Base-by-base conservation (phyloP, 2,113 vertebrate species). In the Cheilinus undulatus region DNA sequence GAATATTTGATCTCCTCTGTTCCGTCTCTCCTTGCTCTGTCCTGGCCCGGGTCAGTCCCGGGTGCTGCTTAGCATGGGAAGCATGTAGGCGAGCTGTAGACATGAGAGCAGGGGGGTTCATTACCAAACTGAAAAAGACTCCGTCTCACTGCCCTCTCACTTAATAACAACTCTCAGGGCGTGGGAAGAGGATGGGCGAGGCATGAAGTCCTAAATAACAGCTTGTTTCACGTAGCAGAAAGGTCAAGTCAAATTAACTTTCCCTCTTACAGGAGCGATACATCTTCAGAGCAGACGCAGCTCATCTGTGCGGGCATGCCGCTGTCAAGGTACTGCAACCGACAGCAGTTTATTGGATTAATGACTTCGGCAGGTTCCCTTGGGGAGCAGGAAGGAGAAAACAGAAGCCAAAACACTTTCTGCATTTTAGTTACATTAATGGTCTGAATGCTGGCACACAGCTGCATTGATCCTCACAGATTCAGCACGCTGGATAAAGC, bases 171-270 rank as follows among this genome's bases (percentile, higher is more conserved):
- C 51, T 68, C 68, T 49, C 61, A 11, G 32, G 28, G 40, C 2
- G 1, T 45, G 64, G 30, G 27, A 30, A 15, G 19, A 51, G 6
- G 34, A 40, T 12, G 3, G 23, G 54, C 26, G 30, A 53, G 54
- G 24, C 23, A 42, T 54, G 6, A 26, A 66, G 38, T 67, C 26
- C 20, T 68, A 84, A 80, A 73, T 69, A 78, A 79, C 61, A 76
- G 63, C 73, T 61, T 79, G 73, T 81, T 88, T 78, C 43, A 71
- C 68, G 48, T n/a, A 52, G 17, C 59, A 50, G 12, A 88, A 63
- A 82, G 82, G 82, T 86, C 75, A 83, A 77, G 43, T 69, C 48
- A 72, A 76, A 86, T 86, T 30, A 86, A 83, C 75, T 69, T 81
- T 70, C 8, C 58, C 60, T 56, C 72, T 58, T 58, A 10, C 17